phyloP scores from a whole-genome alignment of 2,888 invertebrate genomes.

The Drosophila multiciliata region DNA sequence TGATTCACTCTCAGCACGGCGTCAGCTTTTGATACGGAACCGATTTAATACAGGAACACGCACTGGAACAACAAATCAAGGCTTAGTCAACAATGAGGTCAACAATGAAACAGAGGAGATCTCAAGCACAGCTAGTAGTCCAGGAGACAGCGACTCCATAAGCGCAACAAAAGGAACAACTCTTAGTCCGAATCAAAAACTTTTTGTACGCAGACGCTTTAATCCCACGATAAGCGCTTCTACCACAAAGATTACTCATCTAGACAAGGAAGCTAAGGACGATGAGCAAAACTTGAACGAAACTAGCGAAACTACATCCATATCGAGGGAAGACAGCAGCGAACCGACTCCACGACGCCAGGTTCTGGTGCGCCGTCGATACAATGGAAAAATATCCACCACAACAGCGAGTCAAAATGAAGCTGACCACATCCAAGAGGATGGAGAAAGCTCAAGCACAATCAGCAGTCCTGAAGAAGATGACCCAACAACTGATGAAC shows the following conservation, averaged over 20 bases:
- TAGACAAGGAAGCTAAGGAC: not conserved
- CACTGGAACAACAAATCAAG: not conserved
- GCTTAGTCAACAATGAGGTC: not conserved
- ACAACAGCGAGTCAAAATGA: not conserved
- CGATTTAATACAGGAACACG: not conserved
- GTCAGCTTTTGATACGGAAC: not conserved
- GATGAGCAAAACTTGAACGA: not conserved
- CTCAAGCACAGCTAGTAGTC: not conserved
- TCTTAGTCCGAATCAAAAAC: not conserved
- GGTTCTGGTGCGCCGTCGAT: constrained; percentile 7
- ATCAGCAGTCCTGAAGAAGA: not conserved
- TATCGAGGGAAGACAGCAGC: not conserved
- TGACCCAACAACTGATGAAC: not conserved
- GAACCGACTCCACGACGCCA: not conserved
- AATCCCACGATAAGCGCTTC: not conserved
- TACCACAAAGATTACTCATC: not conserved
- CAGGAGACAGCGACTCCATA: not conserved
- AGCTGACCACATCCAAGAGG: not conserved
- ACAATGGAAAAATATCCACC: constrained; percentile 8
- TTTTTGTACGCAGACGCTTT: constrained; percentile 10
- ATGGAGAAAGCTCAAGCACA: not conserved
- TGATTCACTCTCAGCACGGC: not conserved
- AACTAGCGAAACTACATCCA: not conserved
- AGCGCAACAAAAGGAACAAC: not conserved
- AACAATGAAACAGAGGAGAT: not conserved